A percentile compares a stretch with the other conserved stretches of the same genome.
Evolutionary conservation across 2,113 vertebrate species (phyloP).

Genomic region (Diadophis punctatus): DNA sequence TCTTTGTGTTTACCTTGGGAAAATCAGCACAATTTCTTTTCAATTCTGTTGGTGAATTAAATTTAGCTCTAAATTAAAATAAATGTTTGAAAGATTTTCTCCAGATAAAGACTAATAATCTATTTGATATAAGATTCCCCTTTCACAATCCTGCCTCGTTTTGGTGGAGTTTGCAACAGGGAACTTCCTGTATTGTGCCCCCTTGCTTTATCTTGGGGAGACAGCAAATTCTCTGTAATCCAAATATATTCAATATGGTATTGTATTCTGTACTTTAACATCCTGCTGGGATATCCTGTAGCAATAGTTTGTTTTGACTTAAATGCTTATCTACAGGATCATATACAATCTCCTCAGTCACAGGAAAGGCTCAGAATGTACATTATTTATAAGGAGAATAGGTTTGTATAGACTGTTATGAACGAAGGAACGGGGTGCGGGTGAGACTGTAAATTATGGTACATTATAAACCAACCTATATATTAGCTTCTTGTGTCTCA

Average conservation of each 20-base stretch:
- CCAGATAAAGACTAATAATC: neutral
- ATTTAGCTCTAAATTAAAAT: neutral
- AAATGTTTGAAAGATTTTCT: neutral
- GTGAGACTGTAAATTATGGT: neutral
- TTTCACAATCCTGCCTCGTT: neutral
- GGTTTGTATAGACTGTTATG: neutral
- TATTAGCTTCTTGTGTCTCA: neutral
- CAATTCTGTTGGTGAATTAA: neutral
- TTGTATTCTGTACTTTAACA: neutral
- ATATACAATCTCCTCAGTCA: neutral
- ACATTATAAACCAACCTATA: neutral
- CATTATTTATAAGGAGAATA: neutral
- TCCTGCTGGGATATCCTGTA: conserved; percentile 20
- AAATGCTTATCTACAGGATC: conserved; percentile 9
- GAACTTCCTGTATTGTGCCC: neutral
- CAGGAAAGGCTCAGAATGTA: conserved; percentile 10
- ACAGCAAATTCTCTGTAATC: neutral
- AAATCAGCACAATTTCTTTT: neutral
- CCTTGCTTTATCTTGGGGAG: conserved; percentile 9
- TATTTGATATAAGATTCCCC: too few relatives aligned
- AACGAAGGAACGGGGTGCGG: neutral
- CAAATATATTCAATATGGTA: neutral
- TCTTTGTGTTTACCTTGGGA: neutral
- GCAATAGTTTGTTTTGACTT: neutral
- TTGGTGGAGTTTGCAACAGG: neutral